phyloP scores from a whole-genome alignment of 1,140 invertebrate genomes.

The Cyclargus thomasi region DNA sequence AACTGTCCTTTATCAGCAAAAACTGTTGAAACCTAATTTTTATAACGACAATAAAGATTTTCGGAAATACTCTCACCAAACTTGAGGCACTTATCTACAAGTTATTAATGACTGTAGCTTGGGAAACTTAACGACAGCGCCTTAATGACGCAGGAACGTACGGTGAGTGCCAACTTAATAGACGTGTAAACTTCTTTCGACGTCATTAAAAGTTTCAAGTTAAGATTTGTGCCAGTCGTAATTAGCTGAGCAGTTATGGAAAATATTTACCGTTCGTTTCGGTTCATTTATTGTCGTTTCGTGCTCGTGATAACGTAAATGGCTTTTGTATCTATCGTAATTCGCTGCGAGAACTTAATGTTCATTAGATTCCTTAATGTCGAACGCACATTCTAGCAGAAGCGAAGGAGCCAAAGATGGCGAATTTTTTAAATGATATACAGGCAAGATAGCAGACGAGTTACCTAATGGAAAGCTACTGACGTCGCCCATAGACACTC shows the following conservation, averaged over 20 bases:
- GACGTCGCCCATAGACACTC: too few species aligned
- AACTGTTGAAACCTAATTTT: too few species aligned
- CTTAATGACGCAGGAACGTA: constrained; percentile 62
- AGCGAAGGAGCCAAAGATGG: too few species aligned
- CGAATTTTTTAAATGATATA: too few species aligned
- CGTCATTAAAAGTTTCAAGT: constrained; percentile 65
- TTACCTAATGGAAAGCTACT: too few species aligned
- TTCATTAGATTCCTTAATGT: too few species aligned
- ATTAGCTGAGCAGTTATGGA: constrained; percentile 58
- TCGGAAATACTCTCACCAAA: background rate
- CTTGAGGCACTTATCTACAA: constrained; percentile 28
- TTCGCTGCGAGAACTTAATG: background rate
- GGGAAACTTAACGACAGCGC: constrained; percentile 50
- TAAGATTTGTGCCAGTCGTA: constrained; percentile 65
- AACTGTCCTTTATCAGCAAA: too few species aligned
- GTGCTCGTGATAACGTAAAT: background rate
- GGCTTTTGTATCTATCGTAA: background rate
- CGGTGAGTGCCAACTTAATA: constrained; percentile 51
- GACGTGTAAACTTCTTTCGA: constrained; percentile 62
- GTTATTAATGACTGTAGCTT: constrained; percentile 53
- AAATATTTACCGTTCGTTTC: constrained; percentile 18
- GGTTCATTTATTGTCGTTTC: background rate
- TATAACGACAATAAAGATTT: too few species aligned
- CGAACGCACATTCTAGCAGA: too few species aligned
- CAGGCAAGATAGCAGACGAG: too few species aligned